Base-by-base conservation (phyloP, 1,140 invertebrate genomes). In the Pomacea maculata region DNA sequence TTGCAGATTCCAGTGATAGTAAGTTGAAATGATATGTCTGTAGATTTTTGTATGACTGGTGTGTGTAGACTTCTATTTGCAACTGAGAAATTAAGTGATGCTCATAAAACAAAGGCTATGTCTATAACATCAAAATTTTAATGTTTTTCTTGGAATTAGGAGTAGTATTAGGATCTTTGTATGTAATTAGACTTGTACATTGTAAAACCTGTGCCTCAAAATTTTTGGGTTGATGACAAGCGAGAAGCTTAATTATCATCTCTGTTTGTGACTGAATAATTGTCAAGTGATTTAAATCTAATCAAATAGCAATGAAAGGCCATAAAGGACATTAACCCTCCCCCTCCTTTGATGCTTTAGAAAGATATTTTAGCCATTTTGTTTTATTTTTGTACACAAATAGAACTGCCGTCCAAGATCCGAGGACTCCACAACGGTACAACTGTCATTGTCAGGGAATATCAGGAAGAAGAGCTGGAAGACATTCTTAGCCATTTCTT, bases 401-500 rank as follows among this genome's bases (percentile, higher is more conserved):
- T 7, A 17, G 17, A 17, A n/a, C 64, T 65, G 64, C n/a, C 64
- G 64, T 65, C 17, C n/a, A 65, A 19, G 64, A 65, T 65, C 64
- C 64, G 64, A 65, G 64, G 64, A 17, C 83, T 83, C n/a, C 73
- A 86, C 29, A 83, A 88, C 76, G 84, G 81, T 17, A 45, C 64
- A 17, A 82, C 57, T 7, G 81, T 87, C 76, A 81, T 82, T 21
- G 85, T 86, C 17, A 79, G 80, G 72, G 83, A 85, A 54, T 87
- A 87, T 79, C 75, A 80, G 19, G 83, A 83, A 57, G 79, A 65
- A 7, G 64, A 65, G 64, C 64, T 65, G 17, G 3, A 17, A 65
- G 64, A n/a, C 17, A 19, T 65, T 17, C n/a, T 65, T 17, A 65
- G n/a, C 17, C 2, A 65, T 65, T 65, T 19, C 64, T 65, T 65